Conservation (phyloP, 1,140 invertebrate genomes). For the Lepidurus arcticus region DNA sequence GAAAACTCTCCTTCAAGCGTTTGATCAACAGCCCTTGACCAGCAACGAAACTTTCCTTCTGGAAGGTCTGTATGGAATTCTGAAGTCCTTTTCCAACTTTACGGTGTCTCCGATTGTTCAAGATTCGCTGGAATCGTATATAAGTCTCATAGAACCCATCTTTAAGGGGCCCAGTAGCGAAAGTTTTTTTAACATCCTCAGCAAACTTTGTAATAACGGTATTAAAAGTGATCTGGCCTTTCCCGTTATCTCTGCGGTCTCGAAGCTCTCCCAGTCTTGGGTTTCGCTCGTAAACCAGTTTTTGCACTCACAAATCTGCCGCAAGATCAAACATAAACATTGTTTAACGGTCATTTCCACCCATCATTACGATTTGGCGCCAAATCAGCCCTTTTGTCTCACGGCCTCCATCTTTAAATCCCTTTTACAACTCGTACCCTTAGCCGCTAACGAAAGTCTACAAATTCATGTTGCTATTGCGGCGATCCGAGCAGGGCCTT, state of each 20-base stretch:
- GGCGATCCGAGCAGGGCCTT: not conserved
- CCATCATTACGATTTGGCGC: conserved; percentile 9
- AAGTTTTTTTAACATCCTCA: not conserved
- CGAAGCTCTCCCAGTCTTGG: not conserved
- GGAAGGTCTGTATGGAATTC: not conserved
- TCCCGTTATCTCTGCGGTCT: not conserved
- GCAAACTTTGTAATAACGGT: not conserved
- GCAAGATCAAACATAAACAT: not conserved
- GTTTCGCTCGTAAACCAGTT: not conserved
- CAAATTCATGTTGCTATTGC: not conserved
- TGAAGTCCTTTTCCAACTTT: not conserved
- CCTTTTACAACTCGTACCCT: not conserved
- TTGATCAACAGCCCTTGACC: not conserved
- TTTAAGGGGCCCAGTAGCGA: not conserved
- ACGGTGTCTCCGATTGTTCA: not conserved
- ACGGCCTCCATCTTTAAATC: not conserved
- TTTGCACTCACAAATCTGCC: not conserved
- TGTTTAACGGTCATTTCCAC: not conserved
- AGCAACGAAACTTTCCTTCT: not conserved
- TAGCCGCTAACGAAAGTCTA: not conserved
- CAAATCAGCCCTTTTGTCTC: not conserved
- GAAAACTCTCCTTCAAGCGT: not conserved
- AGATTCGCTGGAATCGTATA: not conserved
- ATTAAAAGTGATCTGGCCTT: not conserved
- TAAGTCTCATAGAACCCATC: not conserved